Base-by-base conservation (phyloP, 2,113 vertebrate species). In the Mesitornis unicolor region DNA sequence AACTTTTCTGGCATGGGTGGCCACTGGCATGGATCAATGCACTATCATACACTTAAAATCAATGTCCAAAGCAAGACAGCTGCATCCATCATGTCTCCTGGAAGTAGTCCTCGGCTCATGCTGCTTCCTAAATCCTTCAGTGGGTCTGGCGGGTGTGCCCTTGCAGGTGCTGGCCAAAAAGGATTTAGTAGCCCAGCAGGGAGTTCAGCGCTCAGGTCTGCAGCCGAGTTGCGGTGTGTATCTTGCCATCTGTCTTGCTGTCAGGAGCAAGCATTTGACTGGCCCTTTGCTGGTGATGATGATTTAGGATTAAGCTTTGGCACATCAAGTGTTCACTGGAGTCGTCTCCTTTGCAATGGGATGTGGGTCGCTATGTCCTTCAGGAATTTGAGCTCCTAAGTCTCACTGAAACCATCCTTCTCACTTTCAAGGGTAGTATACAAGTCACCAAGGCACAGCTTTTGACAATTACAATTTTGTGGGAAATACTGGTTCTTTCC, bases 241-340 rank as follows among this genome's bases (percentile, higher is more conserved):
- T 40, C 10, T 18, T 67, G 68, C 84, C 77, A 68, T 51, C 81
- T 71, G 64, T 43, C 7, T 15, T 54, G 47, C 60, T 87, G 69
- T n/a, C 73, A 59, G 84, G 50, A 45, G 35, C 0, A 1, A 75
- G 56, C 3, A 2, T 47, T 48, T 17, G 19, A 9, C 74, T 24
- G 56, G 40, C 28, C 19, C 17, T 60, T 43, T 18, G 0, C 0
- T 50, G 61, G 0, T 16, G 29, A 1, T n/a, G 65, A 3, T 21
- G 40, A 43, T 35, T 68, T 68, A 26, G 53, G 61, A 38, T 93
- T 65, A 89, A 59, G 63, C n/a, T 94, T 80, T 84, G 90, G 81
- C 92, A 56, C 59, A 7, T 83, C 33, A 40, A 1, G 4, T 16
- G 35, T 19, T 86, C 69, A 14, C 6, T 18, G 64, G 19, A 63